Base-by-base conservation (phyloP, 2,797 vertebrate species). In the Darevskia mixta region DNA sequence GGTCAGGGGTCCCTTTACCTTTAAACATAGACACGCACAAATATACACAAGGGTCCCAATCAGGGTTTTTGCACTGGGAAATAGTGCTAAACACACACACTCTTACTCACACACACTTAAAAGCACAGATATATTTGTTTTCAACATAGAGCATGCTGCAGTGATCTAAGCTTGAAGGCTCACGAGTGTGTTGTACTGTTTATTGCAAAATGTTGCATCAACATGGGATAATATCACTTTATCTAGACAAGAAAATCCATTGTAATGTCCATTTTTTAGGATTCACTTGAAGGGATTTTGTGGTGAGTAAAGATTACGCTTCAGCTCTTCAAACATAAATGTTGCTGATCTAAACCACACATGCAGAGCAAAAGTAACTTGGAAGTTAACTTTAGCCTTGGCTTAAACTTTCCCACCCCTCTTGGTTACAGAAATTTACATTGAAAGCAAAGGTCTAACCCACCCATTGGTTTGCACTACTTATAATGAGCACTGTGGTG, bases 391-490 rank as follows among this genome's bases (percentile, higher is more conserved):
- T 91, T 88, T 6, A 85, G 85, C 88, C 88, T 90, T 90, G 83
- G 83, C 5, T 86, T 75, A 32, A 94, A 88, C 79, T 89, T 32
- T 49, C 38, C 55, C 2, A 0, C 6, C 11, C 35, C 89, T 35
- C 85, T 7, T 86, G 85, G 72, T 87, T 91, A 58, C 20, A 75
- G 29, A 93, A 64, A 45, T 83, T 77, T 95, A 85, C 94, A 96
- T 95, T 95, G 94, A 95, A 95, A 95, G 93, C 79, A 94, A 93
- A 41, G 29, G 73, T 73, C 85, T 92, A 94, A 94, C 93, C 94
- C 94, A 94, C 87, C 91, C 86, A 79, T 92, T 92, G 91, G 82
- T 85, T 95, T 93, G 93, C 91, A 94, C 89, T 95, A 90, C 93
- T 93, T 90, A 92, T 92, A 95, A 95, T 94, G 91, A 94, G 32